Evolutionary conservation across 2,888 invertebrate species (phyloP).

Genomic region (Chymomyza caudatula): DNA sequence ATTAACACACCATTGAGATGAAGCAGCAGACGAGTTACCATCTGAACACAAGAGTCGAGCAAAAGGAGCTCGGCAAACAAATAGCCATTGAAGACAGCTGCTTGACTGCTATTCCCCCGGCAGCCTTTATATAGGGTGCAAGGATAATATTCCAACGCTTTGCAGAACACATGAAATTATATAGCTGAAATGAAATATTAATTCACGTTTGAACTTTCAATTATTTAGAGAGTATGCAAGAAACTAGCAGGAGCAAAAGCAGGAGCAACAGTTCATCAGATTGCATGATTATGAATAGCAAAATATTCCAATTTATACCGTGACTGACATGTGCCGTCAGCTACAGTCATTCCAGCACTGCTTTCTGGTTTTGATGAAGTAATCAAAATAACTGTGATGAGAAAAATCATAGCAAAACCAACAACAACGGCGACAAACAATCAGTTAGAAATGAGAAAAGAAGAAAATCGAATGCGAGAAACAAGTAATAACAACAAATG

Average conservation of each 20-base stretch:
- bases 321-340: conserved; percentile 62
- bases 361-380: conserved; percentile 15
- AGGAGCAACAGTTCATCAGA: conserved; percentile 43
- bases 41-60: conserved; percentile 18
- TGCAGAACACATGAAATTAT: conserved; percentile 59
- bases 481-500: neutral
- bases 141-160: conserved; percentile 52
- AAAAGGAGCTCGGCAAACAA: conserved; percentile 56
- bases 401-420: neutral
- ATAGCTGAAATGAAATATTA: conserved; percentile 63
- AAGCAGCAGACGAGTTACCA: conserved; percentile 34
- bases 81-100: conserved; percentile 61
- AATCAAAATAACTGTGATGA: conserved; percentile 50
- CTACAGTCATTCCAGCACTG: conserved; percentile 36
- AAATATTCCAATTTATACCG: conserved; percentile 52
- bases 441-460: neutral
- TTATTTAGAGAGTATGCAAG: conserved; percentile 51
- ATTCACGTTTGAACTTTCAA: conserved; percentile 70
- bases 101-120: conserved; percentile 2
- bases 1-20: conserved; percentile 72
- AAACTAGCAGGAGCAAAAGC: conserved; percentile 13
- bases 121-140: neutral
- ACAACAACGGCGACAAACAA: neutral
- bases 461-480: conserved; percentile 10
- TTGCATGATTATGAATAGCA: conserved; percentile 13